Evolutionary conservation across 2,888 invertebrate species (phyloP), one percentile per base, ranked within the genome.

Genomic region (Rambutsinella grinnellia): DNA sequence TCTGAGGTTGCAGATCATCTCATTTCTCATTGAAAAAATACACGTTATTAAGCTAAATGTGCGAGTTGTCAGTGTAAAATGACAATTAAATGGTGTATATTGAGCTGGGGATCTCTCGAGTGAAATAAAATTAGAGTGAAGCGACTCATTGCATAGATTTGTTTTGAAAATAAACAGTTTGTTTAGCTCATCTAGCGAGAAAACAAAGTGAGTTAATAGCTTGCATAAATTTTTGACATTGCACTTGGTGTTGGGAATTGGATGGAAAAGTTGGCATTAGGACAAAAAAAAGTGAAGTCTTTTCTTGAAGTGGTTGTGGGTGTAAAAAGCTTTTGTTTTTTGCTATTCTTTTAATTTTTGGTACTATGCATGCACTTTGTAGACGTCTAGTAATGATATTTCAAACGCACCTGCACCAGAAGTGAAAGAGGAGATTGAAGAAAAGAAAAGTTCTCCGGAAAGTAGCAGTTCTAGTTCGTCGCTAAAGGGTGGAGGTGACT

Each of bases 321-420:
- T 8, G 36, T 36, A 36, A 13, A 36, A 36, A 36, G 36, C n/a
- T 56, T 54, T 63, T 36, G 24, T 28, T 65, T 8, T 63, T 21
- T 27, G 58, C 21, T 58, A 10, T 47, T 44, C 3, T 56, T 53
- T 56, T 28, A 56, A 56, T 57, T 67, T 57, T 54, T 67, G 26
- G 54, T 67, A 24, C 54, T 46, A 54, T 49, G 19, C 53, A 56
- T 24, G 60, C 53, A 27, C n/a, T 70, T 70, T 70, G 26, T 70
- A 70, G 70, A 70, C 26, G 24, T 28, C 58, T 36, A 46, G 53
- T 46, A 60, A 24, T 3, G 65, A 63, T 10, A 44, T 36, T 51
- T 21, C 58, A 21, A 63, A 49, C 36, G 47, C n/a, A 15, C 36
- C 36, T 36, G 36, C 5, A 8, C 36, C 36, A 36, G 17, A 57